These are phyloP conservation scores for Chaetodon trifasciatus DNA, from an alignment of 2,797 vertebrate species.

Conservation along the genomic window DNA sequence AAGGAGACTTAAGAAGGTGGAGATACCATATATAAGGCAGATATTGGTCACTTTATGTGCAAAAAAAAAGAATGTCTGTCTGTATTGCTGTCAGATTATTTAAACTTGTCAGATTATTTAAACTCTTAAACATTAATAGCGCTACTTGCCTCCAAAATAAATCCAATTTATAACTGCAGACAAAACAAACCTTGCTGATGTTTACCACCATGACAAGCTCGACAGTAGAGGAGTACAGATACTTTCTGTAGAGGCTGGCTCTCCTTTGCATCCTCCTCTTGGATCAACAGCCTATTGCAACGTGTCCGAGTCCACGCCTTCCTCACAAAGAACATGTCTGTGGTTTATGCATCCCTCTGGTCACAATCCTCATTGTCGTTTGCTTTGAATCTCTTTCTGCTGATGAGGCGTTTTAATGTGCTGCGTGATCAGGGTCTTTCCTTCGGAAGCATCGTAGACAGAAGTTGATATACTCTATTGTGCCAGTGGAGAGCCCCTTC, in stretches of 20 bases:
- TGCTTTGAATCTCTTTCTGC: slow-evolving; percentile 13
- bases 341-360: neutral
- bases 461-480: slow-evolving; percentile 11
- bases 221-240: neutral
- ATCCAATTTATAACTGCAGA: neutral
- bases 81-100: too few species aligned
- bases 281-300: neutral
- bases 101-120: too few species aligned
- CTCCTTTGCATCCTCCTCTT: neutral
- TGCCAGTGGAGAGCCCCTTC: neutral
- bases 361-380: neutral
- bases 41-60: too few species aligned
- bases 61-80: too few species aligned
- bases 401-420: slow-evolving; percentile 20
- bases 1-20: too few species aligned
- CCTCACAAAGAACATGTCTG: neutral
- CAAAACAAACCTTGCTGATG: neutral
- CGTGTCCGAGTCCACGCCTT: neutral
- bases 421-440: slow-evolving; percentile 15
- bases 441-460: neutral
- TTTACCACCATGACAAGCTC: neutral
- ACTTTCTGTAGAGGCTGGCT: neutral
- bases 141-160: too few species aligned
- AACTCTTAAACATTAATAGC: too few species aligned
- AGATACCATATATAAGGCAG: too few species aligned